Evolutionary conservation across 2,797 vertebrate species (phyloP).

Genomic region (Rhinoraja longicauda): DNA sequence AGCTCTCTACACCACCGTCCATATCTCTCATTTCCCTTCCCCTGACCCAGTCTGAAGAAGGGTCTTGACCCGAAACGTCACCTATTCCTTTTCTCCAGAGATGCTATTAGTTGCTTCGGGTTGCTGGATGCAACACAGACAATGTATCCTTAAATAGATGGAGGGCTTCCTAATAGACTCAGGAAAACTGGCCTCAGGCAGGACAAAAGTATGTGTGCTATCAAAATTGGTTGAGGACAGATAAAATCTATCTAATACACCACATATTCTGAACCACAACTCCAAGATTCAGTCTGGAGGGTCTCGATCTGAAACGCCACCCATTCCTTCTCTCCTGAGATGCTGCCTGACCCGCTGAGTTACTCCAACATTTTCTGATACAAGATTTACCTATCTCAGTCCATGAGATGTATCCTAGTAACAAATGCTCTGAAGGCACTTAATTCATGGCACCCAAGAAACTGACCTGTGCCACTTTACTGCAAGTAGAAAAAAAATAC

Average conservation of each 20-base stretch:
- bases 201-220: neutral
- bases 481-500: neutral
- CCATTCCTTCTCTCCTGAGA: too few species aligned
- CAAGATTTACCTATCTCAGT: neutral
- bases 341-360: too few species aligned
- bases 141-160: neutral
- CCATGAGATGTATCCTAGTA: neutral
- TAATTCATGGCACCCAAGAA: neutral
- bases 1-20: too few species aligned
- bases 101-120: neutral
- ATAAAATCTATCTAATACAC: too few species aligned
- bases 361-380: too few species aligned
- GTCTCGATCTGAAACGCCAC: too few species aligned
- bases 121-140: neutral
- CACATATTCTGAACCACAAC: neutral
- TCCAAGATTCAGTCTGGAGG: too few species aligned
- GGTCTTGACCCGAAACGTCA: too few species aligned
- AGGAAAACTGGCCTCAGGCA: neutral
- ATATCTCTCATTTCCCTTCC: too few species aligned
- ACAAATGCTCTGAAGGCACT: neutral
- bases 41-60: too few species aligned
- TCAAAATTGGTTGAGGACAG: neutral
- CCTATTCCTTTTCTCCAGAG: too few species aligned
- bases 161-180: neutral
- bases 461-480: neutral